Evolutionary conservation across 2,113 vertebrate genomes (phyloP).

Genomic region (Cyphomyrus discorhynchus): DNA sequence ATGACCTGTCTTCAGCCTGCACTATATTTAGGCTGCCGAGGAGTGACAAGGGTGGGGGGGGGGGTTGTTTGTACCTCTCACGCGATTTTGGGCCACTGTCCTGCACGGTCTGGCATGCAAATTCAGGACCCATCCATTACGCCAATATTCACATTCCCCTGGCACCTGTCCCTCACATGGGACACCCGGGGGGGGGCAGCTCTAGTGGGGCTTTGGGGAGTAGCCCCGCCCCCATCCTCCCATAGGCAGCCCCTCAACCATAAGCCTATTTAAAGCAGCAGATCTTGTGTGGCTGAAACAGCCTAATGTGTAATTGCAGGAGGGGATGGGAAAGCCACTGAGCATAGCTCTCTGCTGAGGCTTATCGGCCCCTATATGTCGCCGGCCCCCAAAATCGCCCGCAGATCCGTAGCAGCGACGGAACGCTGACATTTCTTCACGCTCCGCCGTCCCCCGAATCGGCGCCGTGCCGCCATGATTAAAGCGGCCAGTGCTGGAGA

Average conservation of each 20-base stretch:
- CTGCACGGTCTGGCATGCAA: not conserved
- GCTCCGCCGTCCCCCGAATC: slow-evolving; percentile 61
- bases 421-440: slow-evolving; percentile 64
- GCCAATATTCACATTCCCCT: not conserved
- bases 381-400: slow-evolving; percentile 55
- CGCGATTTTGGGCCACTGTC: not conserved
- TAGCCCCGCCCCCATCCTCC: slow-evolving; percentile 42
- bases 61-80: not conserved
- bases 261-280: slow-evolving; percentile 54
- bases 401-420: slow-evolving; percentile 53
- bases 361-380: slow-evolving; percentile 61
- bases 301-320: slow-evolving; percentile 71
- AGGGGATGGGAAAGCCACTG: slow-evolving; percentile 70
- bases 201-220: slow-evolving; percentile 30
- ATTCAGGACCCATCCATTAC: not conserved
- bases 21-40: not conserved
- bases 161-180: not conserved
- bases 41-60: not conserved
- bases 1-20: not conserved
- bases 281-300: slow-evolving; percentile 64
- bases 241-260: slow-evolving; percentile 59
- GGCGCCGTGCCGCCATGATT: slow-evolving; percentile 60
- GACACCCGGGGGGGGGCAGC: slow-evolving; percentile 23
- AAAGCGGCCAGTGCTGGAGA: slow-evolving; percentile 48
- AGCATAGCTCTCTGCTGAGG: slow-evolving; percentile 58